These are phyloP conservation scores for Zygogramma bicolorata DNA, from an alignment of 2,888 invertebrate genomes.

Conservation along the genomic window DNA sequence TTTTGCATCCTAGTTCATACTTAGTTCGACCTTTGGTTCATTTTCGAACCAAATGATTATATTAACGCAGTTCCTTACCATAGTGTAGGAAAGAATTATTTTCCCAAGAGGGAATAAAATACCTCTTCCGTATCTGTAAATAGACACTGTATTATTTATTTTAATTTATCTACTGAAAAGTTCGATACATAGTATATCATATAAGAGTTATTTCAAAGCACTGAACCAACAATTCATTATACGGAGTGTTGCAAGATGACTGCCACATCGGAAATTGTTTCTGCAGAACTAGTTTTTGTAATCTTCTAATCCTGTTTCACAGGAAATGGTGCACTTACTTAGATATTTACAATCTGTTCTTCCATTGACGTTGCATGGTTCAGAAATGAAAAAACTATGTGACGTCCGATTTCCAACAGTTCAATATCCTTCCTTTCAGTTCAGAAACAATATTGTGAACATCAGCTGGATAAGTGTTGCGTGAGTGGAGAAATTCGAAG, in stretches of 20 bases:
- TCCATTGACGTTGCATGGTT: neutral
- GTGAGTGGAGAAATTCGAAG: neutral
- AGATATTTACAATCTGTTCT: neutral
- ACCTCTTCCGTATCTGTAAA: neutral
- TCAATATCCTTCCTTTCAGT: too few species aligned
- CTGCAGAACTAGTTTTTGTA: neutral
- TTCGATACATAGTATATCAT: neutral
- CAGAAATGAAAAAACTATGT: neutral
- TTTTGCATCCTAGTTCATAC: neutral
- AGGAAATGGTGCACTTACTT: neutral
- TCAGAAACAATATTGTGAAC: too few species aligned
- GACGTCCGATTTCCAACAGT: neutral
- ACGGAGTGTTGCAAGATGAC: neutral
- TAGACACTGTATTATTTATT: constrained; percentile 12
- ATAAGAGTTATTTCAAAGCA: neutral
- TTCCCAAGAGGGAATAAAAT: neutral
- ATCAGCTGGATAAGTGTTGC: too few species aligned
- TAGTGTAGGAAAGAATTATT: neutral
- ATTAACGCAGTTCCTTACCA: neutral
- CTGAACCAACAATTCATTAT: neutral
- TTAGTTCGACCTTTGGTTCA: neutral
- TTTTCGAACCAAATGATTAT: neutral
- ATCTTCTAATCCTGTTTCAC: neutral
- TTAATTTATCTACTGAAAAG: constrained; percentile 6
- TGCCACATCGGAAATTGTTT: too few species aligned